Conservation (phyloP, 2,888 invertebrate genomes). For the Camptogramma bilineatum region DNA sequence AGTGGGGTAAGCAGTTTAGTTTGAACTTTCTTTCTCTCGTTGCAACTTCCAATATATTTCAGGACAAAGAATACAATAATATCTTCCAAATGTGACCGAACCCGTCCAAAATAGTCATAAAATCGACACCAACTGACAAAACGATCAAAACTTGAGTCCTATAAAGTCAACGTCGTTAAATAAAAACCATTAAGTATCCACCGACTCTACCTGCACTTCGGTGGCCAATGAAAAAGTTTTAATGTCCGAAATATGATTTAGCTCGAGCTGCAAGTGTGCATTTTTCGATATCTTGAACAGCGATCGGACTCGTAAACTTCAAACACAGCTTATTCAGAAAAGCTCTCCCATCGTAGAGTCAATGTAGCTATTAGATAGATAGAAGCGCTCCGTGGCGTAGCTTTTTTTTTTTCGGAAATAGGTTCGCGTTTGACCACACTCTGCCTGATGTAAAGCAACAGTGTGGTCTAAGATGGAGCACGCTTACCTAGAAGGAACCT, state of each 20-base stretch:
- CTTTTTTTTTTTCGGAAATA: no score
- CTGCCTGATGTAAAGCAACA: no score
- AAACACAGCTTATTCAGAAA: conserved; percentile 6
- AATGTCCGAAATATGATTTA: conserved; percentile 61
- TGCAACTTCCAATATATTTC: neutral
- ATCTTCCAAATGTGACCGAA: neutral
- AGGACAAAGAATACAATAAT: neutral
- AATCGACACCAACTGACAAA: conserved; percentile 12
- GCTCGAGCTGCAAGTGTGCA: conserved; percentile 49
- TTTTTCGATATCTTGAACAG: conserved; percentile 52
- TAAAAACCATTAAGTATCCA: conserved; percentile 47
- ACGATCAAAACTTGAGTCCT: conserved; percentile 19
- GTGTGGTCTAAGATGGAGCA: no score
- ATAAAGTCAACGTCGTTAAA: conserved; percentile 44
- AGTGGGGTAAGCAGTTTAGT: no score
- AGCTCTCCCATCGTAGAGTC: conserved; percentile 1
- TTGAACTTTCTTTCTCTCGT: no score
- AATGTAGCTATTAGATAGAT: neutral
- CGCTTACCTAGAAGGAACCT: no score
- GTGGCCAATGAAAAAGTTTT: conserved; percentile 74
- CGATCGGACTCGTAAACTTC: conserved; percentile 39
- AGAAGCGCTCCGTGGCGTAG: no score
- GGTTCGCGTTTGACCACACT: no score
- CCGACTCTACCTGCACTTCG: conserved; percentile 51
- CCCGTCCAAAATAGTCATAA: conserved; percentile 2